Conservation (phyloP, 2,113 vertebrate species). For the Phasianus colchicus region DNA sequence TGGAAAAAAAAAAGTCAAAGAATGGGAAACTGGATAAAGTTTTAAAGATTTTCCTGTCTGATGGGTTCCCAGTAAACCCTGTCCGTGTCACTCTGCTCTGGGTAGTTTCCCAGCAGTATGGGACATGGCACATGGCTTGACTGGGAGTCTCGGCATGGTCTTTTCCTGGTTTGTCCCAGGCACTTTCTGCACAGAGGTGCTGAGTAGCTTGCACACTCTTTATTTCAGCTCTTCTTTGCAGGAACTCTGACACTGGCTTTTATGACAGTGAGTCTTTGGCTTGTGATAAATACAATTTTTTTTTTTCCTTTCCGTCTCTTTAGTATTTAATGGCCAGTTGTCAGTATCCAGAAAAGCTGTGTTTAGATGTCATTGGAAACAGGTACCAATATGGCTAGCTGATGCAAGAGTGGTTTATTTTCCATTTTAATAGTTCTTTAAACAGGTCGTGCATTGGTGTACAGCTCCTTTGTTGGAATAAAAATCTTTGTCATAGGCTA, state of each 20-base stretch:
- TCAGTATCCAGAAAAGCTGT: constrained; percentile 19
- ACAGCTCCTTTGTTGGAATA: constrained; percentile 81
- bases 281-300: neutral
- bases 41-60: neutral
- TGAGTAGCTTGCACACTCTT: neutral
- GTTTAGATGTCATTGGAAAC: constrained; percentile 46
- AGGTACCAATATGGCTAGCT: constrained; percentile 20
- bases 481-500: constrained; percentile 74
- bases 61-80: neutral
- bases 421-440: constrained; percentile 69
- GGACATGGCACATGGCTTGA: rapidly evolving
- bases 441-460: constrained; percentile 35
- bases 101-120: neutral
- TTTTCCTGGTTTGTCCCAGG: neutral
- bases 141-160: rapidly evolving
- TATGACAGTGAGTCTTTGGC: neutral
- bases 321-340: neutral
- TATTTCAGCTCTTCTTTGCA: neutral
- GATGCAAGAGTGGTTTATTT: constrained; percentile 57
- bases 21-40: neutral
- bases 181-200: no score
- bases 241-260: neutral
- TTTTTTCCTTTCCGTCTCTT: neutral
- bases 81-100: rapidly evolving
- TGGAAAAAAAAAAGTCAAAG: neutral